Evolutionary conservation across 2,113 vertebrate genomes (phyloP), one percentile per base, ranked within the genome.

Genomic region (Herpetotheres cachinnans): DNA sequence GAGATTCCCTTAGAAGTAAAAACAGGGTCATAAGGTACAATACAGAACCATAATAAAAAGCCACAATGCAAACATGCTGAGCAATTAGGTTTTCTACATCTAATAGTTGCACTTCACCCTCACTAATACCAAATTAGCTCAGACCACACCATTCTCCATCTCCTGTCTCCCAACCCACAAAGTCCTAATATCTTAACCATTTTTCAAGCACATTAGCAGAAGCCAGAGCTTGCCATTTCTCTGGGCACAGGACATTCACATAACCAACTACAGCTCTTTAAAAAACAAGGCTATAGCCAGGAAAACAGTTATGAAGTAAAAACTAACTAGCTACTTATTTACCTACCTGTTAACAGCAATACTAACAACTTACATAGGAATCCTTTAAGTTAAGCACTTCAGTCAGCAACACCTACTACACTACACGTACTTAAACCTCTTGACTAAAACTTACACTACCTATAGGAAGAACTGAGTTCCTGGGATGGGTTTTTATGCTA

Each of bases 401-500:
- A 0, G 1, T 7, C 42, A 49, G 3, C 8, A 82, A 34, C 1
- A 65, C 4, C 7, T 19, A 10, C 1, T 0, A 66, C 0, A 1
- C 2, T 3, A 58, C 0, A 6, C 0, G 20, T 4, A 14, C 18
- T 4, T 5, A 15, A 38, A 66, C 3, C 2, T 8, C 7, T 0
- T 2, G 0, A 26, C 9, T 12, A 36, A 63, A 77, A 11, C 4
- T 38, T 40, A 20, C 1, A 4, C 2, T 3, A 19, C 5, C 5
- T 5, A 3, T 2, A 83, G 0, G 1, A 1, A 67, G 6, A 52
- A 3, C 0, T 15, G 0, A 13, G 1, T 1, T 63, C 2, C 50
- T 80, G 42, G 30, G 38, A 18, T 62, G 29, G 25, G 29, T 27
- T 87, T 97, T 95, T 96, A 94, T 96, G 95, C 32, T 32, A 47